Base-by-base conservation (phyloP, 2,888 invertebrate genomes). In the Chironomus tentans region DNA sequence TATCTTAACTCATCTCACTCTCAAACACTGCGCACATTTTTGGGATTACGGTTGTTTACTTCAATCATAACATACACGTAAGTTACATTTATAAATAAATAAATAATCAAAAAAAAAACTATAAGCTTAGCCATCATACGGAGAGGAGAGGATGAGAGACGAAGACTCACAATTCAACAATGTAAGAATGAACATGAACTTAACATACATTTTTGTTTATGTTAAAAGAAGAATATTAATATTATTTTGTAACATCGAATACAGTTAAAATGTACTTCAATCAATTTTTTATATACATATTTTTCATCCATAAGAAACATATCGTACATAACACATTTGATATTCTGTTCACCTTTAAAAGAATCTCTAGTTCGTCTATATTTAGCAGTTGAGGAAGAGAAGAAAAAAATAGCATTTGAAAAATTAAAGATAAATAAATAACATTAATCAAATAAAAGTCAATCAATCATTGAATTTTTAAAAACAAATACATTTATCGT, bases 391-490 rank as follows among this genome's bases (percentile, higher is more conserved):
- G 38, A 38, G 38, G 38, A 38, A 38, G 38, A 38, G 38, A 38
- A 38, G 5, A 10, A 38, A 38, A 28, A 28, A 38, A 38, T 38
- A 38, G 10, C 38, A 10, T 38, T 38, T 38, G 38, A 38, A 38
- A 38, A 38, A 38, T 38, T 38, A 38, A 2, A 38, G 38, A 38
- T 38, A 38, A 38, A 38, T 38, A 38, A 38, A 38, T 28, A 46
- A 22, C 46, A 73, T 73, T 73, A 73, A 73, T 73, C 73, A 73
- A 73, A 73, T 50, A 12, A 15, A 62, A 73, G 73, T 73, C 73
- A 74, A 74, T 74, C 74, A 74, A 74, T 74, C 74, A 74, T 24
- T 62, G 56, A 15, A 72, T 28, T 15, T 50, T 18, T 7, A 18
- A 72, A 72, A 61, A 71, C 71, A 71, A 71, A 71, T 71, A 71